Evolutionary conservation across 2,888 invertebrate genomes (phyloP).

Genomic region (Clistopyga incitator): DNA sequence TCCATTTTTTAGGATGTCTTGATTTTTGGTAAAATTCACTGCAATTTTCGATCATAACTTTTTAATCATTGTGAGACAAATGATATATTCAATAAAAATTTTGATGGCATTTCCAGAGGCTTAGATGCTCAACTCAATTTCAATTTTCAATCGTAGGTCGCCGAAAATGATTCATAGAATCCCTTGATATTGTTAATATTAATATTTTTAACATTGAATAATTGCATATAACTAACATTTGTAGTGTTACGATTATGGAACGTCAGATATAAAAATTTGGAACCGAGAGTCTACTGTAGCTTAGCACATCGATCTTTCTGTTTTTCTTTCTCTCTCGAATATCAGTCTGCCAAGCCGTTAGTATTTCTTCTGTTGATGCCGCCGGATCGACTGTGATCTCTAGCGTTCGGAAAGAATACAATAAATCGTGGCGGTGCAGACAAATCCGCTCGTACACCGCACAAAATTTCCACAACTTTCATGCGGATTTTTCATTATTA

Average conservation of each 20-base stretch:
- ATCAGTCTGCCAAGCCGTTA: slow-evolving; percentile 10
- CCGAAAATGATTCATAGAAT: too few relatives aligned
- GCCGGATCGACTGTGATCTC: slow-evolving; percentile 27
- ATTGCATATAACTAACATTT: too few relatives aligned
- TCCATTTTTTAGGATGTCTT: too few relatives aligned
- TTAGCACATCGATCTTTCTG: background rate
- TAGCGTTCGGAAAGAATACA: slow-evolving; percentile 1
- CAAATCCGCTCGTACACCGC: background rate
- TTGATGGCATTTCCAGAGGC: too few relatives aligned
- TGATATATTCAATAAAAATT: too few relatives aligned
- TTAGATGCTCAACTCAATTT: too few relatives aligned
- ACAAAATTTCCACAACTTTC: background rate
- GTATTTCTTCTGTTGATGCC: slow-evolving; percentile 19
- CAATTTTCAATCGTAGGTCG: too few relatives aligned
- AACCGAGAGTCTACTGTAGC: background rate
- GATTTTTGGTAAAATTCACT: too few relatives aligned
- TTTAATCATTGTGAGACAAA: too few relatives aligned
- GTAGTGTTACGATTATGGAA: background rate
- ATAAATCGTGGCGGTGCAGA: slow-evolving; percentile 14
- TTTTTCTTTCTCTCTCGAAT: background rate
- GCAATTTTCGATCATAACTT: too few relatives aligned
- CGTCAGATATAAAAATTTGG: background rate
- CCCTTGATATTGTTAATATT: too few relatives aligned
- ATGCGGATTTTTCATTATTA: slow-evolving; percentile 13
- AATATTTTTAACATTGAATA: too few relatives aligned